These are phyloP conservation scores for Priocnemis perturbator DNA, from an alignment of 2,888 invertebrate genomes.

Conservation along the genomic window DNA sequence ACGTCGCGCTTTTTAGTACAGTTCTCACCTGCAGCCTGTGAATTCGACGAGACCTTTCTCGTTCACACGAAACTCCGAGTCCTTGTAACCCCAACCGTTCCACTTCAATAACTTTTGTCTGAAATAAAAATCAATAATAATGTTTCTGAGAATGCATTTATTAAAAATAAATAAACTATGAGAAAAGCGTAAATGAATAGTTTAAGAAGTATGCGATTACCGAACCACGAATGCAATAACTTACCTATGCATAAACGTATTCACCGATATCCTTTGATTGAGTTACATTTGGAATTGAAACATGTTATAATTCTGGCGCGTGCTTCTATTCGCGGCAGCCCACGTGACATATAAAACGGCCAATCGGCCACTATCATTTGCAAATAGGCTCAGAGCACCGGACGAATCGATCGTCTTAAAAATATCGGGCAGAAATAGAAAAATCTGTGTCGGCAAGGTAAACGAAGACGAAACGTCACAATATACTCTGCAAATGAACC, in stretches of 20 bases:
- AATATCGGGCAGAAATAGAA: no score
- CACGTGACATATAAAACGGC: conserved; percentile 45
- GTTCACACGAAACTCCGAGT: conserved; percentile 88
- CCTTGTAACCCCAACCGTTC: conserved; percentile 99
- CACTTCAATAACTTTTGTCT: conserved; percentile 96
- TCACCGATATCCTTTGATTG: no score
- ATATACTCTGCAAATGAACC: no score
- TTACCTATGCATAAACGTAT: no score
- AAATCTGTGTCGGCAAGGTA: no score
- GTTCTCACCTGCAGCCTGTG: conserved; percentile 87
- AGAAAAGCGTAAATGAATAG: not conserved
- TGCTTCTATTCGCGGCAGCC: conserved; percentile 22
- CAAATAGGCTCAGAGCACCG: no score
- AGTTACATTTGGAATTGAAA: no score
- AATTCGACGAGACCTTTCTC: conserved; percentile 84
- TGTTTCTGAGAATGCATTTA: not conserved
- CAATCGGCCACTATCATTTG: conserved; percentile 33
- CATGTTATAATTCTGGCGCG: not conserved
- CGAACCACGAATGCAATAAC: no score
- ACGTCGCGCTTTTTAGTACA: no score
- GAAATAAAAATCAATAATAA: conserved; percentile 28
- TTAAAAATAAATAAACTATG: not conserved
- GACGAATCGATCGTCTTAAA: no score
- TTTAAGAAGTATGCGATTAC: no score
- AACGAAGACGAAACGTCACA: no score